phyloP scores from a whole-genome alignment of 2,797 vertebrate genomes.

The Scolopax rusticola region DNA sequence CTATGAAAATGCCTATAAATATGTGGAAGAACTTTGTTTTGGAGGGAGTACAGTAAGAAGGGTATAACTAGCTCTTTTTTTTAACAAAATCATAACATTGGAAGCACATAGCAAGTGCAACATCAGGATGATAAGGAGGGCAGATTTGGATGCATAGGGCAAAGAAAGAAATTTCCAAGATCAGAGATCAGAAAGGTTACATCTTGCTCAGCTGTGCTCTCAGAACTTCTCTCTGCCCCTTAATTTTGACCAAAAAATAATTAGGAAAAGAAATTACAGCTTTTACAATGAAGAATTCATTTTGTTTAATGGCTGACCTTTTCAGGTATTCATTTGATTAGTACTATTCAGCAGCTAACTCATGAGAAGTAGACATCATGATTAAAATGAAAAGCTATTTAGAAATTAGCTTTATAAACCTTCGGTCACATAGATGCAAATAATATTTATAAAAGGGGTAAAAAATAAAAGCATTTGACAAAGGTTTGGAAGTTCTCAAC shows the following conservation, averaged over 20 bases:
- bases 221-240: neutral
- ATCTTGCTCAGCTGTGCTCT: neutral
- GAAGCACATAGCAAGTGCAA: neutral
- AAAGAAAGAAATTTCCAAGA: neutral
- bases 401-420: neutral
- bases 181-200: neutral
- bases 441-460: neutral
- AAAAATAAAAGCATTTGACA: neutral
- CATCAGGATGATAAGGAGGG: neutral
- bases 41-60: neutral
- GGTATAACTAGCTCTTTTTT: neutral
- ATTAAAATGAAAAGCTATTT: neutral
- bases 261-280: neutral
- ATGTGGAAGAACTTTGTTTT: neutral
- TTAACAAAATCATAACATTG: neutral
- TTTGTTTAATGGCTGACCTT: neutral
- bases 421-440: neutral
- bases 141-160: neutral
- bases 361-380: neutral
- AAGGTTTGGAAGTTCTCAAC: neutral
- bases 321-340: neutral
- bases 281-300: neutral
- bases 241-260: neutral
- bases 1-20: neutral
- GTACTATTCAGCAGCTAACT: neutral